Base-by-base conservation (phyloP, 2,797 vertebrate species). In the Atherinosoma microstoma region DNA sequence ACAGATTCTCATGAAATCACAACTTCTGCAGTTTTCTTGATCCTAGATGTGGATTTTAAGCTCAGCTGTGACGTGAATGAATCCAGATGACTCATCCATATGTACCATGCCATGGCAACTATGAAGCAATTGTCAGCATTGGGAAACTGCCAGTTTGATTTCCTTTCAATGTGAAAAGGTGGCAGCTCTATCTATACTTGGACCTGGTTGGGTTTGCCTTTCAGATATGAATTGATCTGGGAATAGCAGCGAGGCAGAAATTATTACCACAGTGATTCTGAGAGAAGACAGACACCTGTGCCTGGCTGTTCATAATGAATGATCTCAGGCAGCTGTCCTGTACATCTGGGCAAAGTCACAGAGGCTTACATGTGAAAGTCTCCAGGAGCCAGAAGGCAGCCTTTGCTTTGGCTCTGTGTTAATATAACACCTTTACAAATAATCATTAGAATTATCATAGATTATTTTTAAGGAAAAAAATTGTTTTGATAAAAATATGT, bases 151-250 rank as follows among this genome's bases (percentile, higher is more conserved):
- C 87, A 78, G 77, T 75, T 85, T 82, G 70, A 78, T 85, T 88
- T 87, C 53, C 67, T 82, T 80, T 64, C 35, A 42, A 77, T 83
- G 80, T 78, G 89, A 81, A 77, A 76, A 86, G 87, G 83, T 72
- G 65, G 82, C 68, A 83, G 61, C 78, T 76, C 63, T 67, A 76
- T 88, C 87, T 94, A 91, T 94, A 92, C 85, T 88, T 32, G 72
- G 90, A 83, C 54, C 38, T 75, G 79, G 74, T 77, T 5, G 59
- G 70, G 70, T 88, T 90, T 76, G 58, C 82, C 87, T 86, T 87
- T 87, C 90, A 92, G 87, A 85, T 88, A 91, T 93, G 89, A 93
- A 93, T 93, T 93, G 93, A 86, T 89, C 86, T 88, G 76, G 76
- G 92, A 94, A 94, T 92, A 93, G 91, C 85, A 86, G 69, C 70